Evolutionary conservation across 2,113 vertebrate species (phyloP).

Genomic region (human): DNA sequence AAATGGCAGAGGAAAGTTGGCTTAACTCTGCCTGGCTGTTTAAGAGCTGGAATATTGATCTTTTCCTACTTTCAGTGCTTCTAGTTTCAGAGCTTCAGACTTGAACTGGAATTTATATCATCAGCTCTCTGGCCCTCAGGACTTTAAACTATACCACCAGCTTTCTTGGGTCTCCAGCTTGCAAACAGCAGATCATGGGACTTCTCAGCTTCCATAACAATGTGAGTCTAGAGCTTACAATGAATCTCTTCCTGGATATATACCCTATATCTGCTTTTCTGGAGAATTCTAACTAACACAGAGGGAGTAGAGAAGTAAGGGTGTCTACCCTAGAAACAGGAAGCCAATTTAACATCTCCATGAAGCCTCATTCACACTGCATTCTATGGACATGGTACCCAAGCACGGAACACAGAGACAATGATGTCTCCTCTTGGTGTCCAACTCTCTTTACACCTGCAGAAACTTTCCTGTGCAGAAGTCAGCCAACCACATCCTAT

Average conservation of each 20-base stretch:
- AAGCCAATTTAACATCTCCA: not conserved
- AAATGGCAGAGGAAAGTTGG: not conserved
- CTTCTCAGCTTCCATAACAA: not conserved
- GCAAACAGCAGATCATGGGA: not conserved
- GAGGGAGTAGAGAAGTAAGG: not conserved
- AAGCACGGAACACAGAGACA: not conserved
- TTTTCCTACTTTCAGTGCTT: not conserved
- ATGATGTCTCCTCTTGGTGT: fast-evolving
- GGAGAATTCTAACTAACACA: not conserved
- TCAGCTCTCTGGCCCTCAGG: fast-evolving
- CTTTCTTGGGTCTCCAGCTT: not conserved
- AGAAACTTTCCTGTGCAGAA: not conserved
- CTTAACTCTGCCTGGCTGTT: not conserved
- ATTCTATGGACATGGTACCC: not conserved
- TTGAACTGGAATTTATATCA: not conserved
- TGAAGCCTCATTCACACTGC: not conserved
- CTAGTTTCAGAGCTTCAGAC: not conserved
- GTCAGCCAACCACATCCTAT: not conserved
- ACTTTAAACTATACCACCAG: not conserved
- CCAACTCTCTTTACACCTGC: not conserved
- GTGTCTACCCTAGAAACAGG: not conserved
- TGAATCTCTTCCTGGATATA: not conserved
- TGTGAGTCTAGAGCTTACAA: not conserved
- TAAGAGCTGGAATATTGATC: not conserved
- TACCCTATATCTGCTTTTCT: not conserved